Evolutionary conservation across 2,113 vertebrate genomes (phyloP).

Genomic region (Cebidichthys violaceus): DNA sequence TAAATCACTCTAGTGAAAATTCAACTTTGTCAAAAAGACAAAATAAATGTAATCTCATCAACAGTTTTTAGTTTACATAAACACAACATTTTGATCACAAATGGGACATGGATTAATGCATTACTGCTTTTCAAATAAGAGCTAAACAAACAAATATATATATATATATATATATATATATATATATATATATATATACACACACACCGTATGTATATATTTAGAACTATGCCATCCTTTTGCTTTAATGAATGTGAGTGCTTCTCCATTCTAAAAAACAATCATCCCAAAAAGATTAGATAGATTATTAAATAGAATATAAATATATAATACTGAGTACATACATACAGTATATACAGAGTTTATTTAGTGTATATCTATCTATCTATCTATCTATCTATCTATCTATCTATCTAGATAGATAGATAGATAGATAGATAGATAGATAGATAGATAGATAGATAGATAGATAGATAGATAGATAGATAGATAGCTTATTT

Average conservation of each 20-base stretch:
- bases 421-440: too few species aligned
- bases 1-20: not conserved
- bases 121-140: not conserved
- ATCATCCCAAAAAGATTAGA: not conserved
- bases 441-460: too few species aligned
- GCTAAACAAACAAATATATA: too few species aligned
- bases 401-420: too few species aligned
- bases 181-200: not conserved
- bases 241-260: not conserved
- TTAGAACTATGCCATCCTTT: not conserved
- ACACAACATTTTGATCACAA: not conserved
- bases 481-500: not conserved
- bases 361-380: not conserved
- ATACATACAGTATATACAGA: not conserved
- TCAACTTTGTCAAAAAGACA: not conserved
- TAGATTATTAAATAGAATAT: not conserved
- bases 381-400: too few species aligned
- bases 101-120: not conserved
- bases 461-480: too few species aligned
- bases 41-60: not conserved
- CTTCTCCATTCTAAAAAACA: not conserved
- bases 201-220: too few species aligned
- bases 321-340: not conserved
- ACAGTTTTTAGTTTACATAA: not conserved
- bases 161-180: too few species aligned